Evolutionary conservation across 2,113 vertebrate genomes (phyloP).

Genomic region (Orthonyx spaldingii): DNA sequence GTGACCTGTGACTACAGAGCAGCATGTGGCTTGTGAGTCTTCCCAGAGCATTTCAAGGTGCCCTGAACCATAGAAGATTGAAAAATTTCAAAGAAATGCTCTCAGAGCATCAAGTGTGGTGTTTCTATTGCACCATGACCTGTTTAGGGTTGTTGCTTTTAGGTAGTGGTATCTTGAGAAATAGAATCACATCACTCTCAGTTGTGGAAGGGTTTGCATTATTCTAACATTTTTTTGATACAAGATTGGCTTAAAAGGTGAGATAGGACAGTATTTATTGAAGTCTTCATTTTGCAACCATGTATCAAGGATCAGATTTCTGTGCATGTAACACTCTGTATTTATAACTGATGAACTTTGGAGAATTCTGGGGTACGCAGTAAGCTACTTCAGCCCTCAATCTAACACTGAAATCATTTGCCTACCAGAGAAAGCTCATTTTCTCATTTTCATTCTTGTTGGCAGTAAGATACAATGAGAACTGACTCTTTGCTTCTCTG

Average conservation of each 20-base stretch:
- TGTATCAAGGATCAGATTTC: background rate
- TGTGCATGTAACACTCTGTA: background rate
- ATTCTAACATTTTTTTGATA: background rate
- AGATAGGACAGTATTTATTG: background rate
- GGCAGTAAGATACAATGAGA: fast-evolving
- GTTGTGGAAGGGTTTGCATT: background rate
- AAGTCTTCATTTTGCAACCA: background rate
- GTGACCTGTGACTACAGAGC: background rate
- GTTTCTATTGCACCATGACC: background rate
- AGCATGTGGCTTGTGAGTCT: background rate
- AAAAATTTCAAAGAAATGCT: background rate
- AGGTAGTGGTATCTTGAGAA: background rate
- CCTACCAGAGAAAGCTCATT: background rate
- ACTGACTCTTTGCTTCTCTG: background rate
- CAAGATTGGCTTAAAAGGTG: background rate
- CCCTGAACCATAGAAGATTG: background rate
- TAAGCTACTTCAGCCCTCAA: background rate
- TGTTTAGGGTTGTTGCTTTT: background rate
- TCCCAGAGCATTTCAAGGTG: background rate
- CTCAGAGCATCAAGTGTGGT: background rate
- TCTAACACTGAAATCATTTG: background rate
- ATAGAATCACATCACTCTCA: background rate
- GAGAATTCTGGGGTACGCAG: background rate
- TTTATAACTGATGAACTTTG: background rate
- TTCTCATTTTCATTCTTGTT: background rate